Evolutionary conservation across 2,888 invertebrate species (phyloP).

Genomic region (Argyresthia goedartella): DNA sequence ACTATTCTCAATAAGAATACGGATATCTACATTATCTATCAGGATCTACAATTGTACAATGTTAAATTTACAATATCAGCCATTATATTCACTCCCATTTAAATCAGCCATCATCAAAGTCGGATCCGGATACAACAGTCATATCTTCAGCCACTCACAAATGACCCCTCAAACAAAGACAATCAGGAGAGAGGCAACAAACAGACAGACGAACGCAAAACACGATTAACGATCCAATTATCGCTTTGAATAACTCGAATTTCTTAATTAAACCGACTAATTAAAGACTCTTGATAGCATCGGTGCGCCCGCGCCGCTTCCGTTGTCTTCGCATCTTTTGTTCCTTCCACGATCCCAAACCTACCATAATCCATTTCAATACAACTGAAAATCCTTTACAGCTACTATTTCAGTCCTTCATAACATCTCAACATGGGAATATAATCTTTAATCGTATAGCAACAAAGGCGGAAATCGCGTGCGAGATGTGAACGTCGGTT

Average conservation of each 20-base stretch:
- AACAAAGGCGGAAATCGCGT: background rate
- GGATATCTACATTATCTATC: too few relatives aligned
- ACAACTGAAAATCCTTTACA: conserved; percentile 15
- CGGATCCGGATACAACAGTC: background rate
- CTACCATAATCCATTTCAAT: conserved; percentile 4
- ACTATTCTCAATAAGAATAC: too few relatives aligned
- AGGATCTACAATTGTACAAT: background rate
- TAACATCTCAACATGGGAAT: too few relatives aligned
- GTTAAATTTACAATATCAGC: background rate
- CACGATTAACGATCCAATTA: conserved; percentile 50
- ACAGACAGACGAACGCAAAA: background rate
- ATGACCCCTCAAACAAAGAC: background rate
- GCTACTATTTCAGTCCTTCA: background rate
- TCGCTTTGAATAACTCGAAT: conserved; percentile 40
- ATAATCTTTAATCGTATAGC: conserved; percentile 3
- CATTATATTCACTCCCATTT: background rate
- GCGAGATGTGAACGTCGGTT: conserved; percentile 9
- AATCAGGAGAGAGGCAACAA: background rate
- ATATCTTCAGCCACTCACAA: background rate
- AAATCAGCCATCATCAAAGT: background rate
- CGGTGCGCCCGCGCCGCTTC: conserved; percentile 23
- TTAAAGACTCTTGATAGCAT: conserved; percentile 24
- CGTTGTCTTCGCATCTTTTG: conserved; percentile 44
- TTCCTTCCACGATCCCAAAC: conserved; percentile 9
- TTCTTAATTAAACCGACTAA: conserved; percentile 45